These are phyloP conservation scores for Pseudochaenichthys georgianus DNA, from an alignment of 2,797 vertebrate species.

Conservation along the genomic window DNA sequence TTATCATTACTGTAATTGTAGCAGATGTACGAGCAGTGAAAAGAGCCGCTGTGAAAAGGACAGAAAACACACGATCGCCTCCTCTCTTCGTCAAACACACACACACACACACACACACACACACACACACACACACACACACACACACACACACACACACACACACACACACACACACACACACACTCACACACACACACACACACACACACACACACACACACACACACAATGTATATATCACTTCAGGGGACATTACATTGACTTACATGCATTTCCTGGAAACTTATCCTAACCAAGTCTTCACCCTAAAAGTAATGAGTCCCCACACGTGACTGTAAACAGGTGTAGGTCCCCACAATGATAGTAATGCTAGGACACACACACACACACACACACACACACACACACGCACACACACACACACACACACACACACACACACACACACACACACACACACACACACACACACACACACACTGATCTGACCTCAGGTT, in stretches of 20 bases:
- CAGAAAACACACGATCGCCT: background rate
- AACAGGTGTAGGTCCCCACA: too few relatives aligned
- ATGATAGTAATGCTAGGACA: too few relatives aligned
- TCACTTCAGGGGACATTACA: too few relatives aligned
- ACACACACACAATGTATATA: too few relatives aligned
- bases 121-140: background rate
- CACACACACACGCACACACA: too few relatives aligned
- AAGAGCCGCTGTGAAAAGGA: background rate
- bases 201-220: too few relatives aligned
- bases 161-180: constrained; percentile 3
- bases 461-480: constrained; percentile 9
- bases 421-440: constrained; percentile 5
- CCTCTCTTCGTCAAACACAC: background rate
- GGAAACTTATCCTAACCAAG: too few relatives aligned
- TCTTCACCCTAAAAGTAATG: too few relatives aligned
- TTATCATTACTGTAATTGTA: constrained; percentile 9
- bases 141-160: background rate
- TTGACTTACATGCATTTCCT: too few relatives aligned
- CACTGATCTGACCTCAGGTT: constrained; percentile 46
- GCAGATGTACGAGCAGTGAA: constrained; percentile 11
- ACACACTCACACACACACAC: too few relatives aligned
- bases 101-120: background rate
- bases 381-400: too few relatives aligned
- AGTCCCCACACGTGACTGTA: too few relatives aligned
- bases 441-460: constrained; percentile 12